A percentile compares a stretch with the other conserved stretches of the same genome.
Evolutionary conservation across 2,113 vertebrate genomes (phyloP).

Genomic region (Isurus oxyrinchus): DNA sequence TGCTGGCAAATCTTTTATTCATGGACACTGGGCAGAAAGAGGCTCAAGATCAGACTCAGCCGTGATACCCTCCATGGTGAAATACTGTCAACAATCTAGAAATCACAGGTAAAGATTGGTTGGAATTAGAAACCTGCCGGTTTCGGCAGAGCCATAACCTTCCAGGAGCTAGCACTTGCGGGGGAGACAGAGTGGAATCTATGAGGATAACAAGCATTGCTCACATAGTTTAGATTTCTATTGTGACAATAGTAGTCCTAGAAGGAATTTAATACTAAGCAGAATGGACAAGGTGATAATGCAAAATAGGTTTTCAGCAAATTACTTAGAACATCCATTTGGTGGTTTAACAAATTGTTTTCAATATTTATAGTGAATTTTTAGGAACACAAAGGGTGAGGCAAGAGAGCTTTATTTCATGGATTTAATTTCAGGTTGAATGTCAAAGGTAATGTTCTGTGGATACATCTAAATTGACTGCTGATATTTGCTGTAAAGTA

Average conservation of each 20-base stretch:
- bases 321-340: background rate
- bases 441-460: constrained; percentile 6
- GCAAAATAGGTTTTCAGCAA: background rate
- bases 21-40: background rate
- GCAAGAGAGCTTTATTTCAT: background rate
- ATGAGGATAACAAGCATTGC: background rate
- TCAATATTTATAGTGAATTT: background rate
- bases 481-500: background rate
- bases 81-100: background rate
- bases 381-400: background rate
- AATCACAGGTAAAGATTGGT: background rate
- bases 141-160: background rate
- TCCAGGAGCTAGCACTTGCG: background rate
- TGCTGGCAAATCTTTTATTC: background rate
- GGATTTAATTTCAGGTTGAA: background rate
- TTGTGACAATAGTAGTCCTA: background rate
- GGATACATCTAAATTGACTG: background rate
- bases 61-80: background rate
- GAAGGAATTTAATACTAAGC: background rate
- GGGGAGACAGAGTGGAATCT: background rate
- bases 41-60: background rate
- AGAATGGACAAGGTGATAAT: background rate
- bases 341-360: background rate
- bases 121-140: background rate
- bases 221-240: background rate